Evolutionary conservation across 2,113 vertebrate genomes (phyloP).

Genomic region (Corythornis madagascariensis): DNA sequence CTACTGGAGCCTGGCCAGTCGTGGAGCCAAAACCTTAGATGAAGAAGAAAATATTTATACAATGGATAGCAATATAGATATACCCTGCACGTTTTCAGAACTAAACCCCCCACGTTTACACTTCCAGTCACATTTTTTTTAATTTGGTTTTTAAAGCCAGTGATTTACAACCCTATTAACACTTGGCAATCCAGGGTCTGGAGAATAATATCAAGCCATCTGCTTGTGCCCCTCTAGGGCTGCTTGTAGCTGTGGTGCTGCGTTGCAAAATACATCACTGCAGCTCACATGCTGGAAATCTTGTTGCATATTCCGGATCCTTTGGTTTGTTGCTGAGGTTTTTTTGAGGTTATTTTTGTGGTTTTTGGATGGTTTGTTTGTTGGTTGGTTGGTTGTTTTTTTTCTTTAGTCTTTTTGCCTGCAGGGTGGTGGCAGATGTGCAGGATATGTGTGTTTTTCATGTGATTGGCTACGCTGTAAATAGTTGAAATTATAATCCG

Average conservation of each 20-base stretch:
- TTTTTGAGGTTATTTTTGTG: not conserved
- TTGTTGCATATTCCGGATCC: not conserved
- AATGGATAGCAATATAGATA: not conserved
- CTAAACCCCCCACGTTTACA: not conserved
- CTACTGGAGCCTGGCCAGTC: not conserved
- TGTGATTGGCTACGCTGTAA: not conserved
- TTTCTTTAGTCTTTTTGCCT: not conserved
- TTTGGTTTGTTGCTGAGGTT: not conserved
- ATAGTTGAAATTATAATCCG: not conserved
- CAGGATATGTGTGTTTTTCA: not conserved
- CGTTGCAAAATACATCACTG: not conserved
- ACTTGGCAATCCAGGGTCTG: conserved; percentile 19
- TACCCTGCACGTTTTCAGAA: not conserved
- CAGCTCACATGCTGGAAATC: not conserved
- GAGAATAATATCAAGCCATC: conserved; percentile 50
- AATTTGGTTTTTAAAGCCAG: not conserved
- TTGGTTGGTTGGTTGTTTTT: too few relatives aligned
- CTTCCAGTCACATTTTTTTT: not conserved
- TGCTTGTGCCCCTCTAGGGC: conserved; percentile 41
- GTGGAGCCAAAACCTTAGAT: not conserved
- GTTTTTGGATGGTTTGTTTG: not conserved
- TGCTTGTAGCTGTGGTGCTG: not conserved
- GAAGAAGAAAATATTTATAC: not conserved
- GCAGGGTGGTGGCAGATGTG: conserved; percentile 35
- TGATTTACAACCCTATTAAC: conserved; percentile 64